Base-by-base conservation (phyloP, 2,797 vertebrate species). In the Diceros bicornis region DNA sequence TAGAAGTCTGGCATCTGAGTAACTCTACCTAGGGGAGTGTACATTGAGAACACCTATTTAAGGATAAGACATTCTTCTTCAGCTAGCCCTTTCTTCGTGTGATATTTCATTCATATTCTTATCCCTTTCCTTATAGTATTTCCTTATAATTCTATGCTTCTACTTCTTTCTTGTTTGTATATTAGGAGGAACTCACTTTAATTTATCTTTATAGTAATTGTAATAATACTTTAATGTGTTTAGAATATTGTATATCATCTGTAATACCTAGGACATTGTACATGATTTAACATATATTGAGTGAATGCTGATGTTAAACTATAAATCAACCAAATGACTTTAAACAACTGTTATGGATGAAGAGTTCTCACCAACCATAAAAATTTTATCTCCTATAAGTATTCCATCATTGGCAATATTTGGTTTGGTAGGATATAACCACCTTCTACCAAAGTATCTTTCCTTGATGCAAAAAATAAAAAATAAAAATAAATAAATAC, bases 141-240 rank as follows among this genome's bases (percentile, higher is more conserved):
- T 72, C 50, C 83, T 96, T 81, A 44, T 79, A 84, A 90, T 74
- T 74, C 69, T 90, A 2, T 47, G 37, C 2, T 47, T 55, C 32
- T 81, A 23, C 6, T 62, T 59, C 17, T 61, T 92, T 82, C 25
- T 86, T 71, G 12, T 86, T 91, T 66, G 9, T n/a, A 13, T 34
- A 55, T 82, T 78, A 17, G 18, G n/a, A 92, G 41, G 18, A 89
- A 77, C 14, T 81, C 34, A 72, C 72, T 92, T 61, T 61, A 83
- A 64, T 32, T 85, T 94, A 57, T 90, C 71, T 52, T 90, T n/a
- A 55, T 77, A 50, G n/a, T 52, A 52, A 92, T 81, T 86, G 52
- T 62, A 79, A 47, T n/a, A 74, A 75, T 86, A 41, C 6, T 77
- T 81, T 52, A 68, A 81, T 52, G 4, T 93, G 29, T 47, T 92